Percentiles rank a stretch among this genome's conserved stretches.
These are phyloP conservation scores for Colaptes auratus DNA, from an alignment of 2,113 vertebrate genomes.

Conservation along the genomic window DNA sequence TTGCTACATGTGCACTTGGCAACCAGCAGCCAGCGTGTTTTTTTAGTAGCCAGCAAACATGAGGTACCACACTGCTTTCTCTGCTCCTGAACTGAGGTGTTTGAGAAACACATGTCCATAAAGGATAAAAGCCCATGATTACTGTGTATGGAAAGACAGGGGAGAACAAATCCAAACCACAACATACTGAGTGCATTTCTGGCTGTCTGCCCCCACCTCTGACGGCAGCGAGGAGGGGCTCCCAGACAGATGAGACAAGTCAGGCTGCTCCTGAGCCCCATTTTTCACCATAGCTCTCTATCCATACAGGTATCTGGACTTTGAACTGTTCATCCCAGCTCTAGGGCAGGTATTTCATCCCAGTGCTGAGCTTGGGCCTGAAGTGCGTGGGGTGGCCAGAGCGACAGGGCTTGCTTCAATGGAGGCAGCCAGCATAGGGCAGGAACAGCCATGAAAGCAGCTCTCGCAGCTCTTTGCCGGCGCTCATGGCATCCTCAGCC, in stretches of 20 bases:
- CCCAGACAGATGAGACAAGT: rapidly evolving
- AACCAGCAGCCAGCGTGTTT: background rate
- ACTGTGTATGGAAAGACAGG: background rate
- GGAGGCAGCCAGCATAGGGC: rapidly evolving
- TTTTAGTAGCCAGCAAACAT: background rate
- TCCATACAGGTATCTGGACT: background rate
- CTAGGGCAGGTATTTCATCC: too few relatives aligned
- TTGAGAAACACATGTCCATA: background rate
- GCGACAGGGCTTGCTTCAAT: rapidly evolving
- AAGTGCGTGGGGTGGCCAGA: rapidly evolving
- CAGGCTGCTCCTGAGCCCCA: background rate
- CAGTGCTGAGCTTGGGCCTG: rapidly evolving
- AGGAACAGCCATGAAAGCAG: background rate
- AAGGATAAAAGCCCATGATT: too few relatives aligned
- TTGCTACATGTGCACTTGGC: rapidly evolving
- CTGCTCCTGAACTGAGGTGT: background rate
- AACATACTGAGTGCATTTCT: background rate
- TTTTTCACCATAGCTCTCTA: background rate
- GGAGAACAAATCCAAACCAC: background rate
- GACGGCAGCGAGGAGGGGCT: background rate
- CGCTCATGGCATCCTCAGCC: background rate
- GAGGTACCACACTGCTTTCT: background rate
- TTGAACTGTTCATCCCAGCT: background rate
- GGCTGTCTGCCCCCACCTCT: background rate
- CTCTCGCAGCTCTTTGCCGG: background rate